Base-by-base conservation (phyloP, 2,797 vertebrate genomes). In the Nannoperca obscura region DNA sequence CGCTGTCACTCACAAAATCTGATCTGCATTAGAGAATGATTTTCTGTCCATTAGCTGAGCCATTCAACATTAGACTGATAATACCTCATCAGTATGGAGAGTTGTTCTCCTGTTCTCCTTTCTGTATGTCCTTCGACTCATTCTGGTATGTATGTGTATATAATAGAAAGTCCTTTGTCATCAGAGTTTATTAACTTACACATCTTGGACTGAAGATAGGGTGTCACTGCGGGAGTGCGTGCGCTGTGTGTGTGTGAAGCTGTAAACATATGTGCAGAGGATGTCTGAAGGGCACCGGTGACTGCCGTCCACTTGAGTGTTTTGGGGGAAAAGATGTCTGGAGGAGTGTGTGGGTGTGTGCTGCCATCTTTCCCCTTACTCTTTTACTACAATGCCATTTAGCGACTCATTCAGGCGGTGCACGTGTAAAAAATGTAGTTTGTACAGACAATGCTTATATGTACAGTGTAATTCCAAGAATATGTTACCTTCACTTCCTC, bases 1-100 rank as follows among this genome's bases (percentile, higher is more conserved):
- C 30, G 9, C 67, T 78, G 89, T 87, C 86, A 83, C 55, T 88
- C 82, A 69, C 17, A 85, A 67, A 86, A 87, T 91, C 84, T 88
- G 85, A 90, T 87, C 81, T 75, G 60, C 82, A 87, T 88, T 82
- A 88, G 65, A 74, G 57, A 70, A 87, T 64, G 76, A 75, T 85
- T 85, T 88, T 85, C 55, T 87, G 82, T 87, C 84, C 80, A 78
- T 89, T 79, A 86, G 76, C 67, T 76, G 53, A 66, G 75, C 54
- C 60, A 15, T 64, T 86, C 53, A 74, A 58, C 64, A 73, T 90
- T 81, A 86, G 54, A 75, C 44, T 71, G 84, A 74, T 52, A 55
- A 59, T 50, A 79, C 64, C 73, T 90, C 85, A 87, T 88, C 59
- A 47, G 71, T 69, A 85, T 81, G 74, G 53, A 17, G 30, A 70